A percentile compares a stretch with the other conserved stretches of the same genome.
Evolutionary conservation across 2,113 vertebrate genomes (phyloP).

Genomic region (Erpornis zantholeuca): DNA sequence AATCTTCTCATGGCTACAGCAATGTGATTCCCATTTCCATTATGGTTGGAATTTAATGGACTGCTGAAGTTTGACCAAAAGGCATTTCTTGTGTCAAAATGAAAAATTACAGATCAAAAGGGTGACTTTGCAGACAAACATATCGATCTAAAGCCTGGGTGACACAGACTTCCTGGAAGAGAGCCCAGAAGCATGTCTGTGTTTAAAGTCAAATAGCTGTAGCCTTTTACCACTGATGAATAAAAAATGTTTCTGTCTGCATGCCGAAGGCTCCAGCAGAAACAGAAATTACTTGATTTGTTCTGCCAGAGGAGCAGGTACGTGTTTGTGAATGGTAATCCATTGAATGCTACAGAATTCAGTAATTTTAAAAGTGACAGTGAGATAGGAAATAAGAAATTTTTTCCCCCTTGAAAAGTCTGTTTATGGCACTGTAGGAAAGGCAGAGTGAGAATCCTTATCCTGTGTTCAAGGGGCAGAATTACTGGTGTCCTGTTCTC

Average conservation of each 20-base stretch:
- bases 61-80: constrained; percentile 58
- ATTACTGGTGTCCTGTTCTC: background rate
- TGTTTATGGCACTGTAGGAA: background rate
- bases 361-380: background rate
- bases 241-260: constrained; percentile 59
- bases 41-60: constrained; percentile 44
- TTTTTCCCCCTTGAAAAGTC: background rate
- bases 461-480: background rate
- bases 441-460: background rate
- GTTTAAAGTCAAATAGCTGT: constrained; percentile 62
- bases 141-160: constrained; percentile 58
- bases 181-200: constrained; percentile 65
- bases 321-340: background rate
- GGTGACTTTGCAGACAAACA: constrained; percentile 68
- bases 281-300: constrained; percentile 13
- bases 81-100: constrained; percentile 64
- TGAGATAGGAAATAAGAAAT: background rate
- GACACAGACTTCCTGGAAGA: constrained; percentile 64
- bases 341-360: background rate
- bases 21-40: constrained; percentile 44
- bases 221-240: constrained; percentile 60
- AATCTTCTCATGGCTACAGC: constrained; percentile 22
- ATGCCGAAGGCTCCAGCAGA: constrained; percentile 14
- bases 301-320: constrained; percentile 23
- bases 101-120: constrained; percentile 64